A percentile compares a stretch with the other conserved stretches of the same genome.
Conservation (phyloP, 2,113 vertebrate species). For the Xiphophorus couchianus region DNA sequence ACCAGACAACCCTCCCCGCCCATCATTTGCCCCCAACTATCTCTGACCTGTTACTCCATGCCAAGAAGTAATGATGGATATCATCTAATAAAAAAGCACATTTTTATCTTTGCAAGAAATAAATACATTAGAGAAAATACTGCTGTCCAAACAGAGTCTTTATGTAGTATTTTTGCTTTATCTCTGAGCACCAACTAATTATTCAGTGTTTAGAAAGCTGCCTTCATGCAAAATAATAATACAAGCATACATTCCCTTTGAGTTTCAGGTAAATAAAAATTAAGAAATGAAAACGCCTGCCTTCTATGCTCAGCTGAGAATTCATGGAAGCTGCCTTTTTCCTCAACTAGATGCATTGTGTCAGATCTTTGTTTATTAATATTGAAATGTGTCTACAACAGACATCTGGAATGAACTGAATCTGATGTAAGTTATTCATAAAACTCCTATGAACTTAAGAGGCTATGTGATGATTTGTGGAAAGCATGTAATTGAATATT, state of each 20-base stretch:
- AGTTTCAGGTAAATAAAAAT: no score
- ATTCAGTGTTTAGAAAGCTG: no score
- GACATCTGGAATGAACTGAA: no score
- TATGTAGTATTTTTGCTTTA: not conserved
- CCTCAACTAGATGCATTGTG: not conserved
- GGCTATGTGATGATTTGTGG: not conserved
- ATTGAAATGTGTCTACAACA: no score
- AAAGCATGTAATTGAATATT: not conserved
- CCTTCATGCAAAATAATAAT: no score
- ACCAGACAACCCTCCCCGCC: conserved; percentile 45
- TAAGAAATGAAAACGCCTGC: not conserved
- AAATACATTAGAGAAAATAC: not conserved
- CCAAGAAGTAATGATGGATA: conserved; percentile 25
- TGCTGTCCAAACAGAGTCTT: not conserved
- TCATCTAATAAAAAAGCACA: not conserved
- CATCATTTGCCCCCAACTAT: conserved; percentile 23
- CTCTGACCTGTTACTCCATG: not conserved
- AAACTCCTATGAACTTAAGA: not conserved
- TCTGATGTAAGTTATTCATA: not conserved
- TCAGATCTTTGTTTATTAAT: no score
- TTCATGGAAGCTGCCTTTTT: not conserved
- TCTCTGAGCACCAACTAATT: no score
- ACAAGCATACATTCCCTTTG: no score
- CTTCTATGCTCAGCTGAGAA: not conserved
- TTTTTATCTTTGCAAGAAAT: not conserved